Evolutionary conservation across 2,113 vertebrate genomes (phyloP).

Genomic region (Cathartes aura): DNA sequence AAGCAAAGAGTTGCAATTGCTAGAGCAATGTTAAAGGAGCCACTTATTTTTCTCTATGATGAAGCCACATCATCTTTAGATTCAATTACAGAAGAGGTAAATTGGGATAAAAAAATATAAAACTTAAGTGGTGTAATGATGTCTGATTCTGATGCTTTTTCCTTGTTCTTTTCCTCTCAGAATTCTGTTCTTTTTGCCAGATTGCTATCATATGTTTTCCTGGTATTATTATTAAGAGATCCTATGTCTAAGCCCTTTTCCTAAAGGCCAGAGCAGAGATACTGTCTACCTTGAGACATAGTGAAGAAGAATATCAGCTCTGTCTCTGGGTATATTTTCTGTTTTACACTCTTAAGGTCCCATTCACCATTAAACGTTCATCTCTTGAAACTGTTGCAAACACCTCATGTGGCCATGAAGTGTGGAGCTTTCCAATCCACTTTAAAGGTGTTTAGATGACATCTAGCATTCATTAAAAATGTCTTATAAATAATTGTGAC

Average conservation of each 20-base stretch:
- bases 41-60: slow-evolving; percentile 91
- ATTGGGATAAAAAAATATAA: neutral
- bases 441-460: neutral
- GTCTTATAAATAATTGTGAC: neutral
- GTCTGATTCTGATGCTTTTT: neutral
- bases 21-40: slow-evolving; percentile 93
- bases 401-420: neutral
- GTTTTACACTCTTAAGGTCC: neutral
- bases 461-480: neutral
- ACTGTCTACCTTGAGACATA: neutral
- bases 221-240: neutral
- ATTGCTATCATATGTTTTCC: neutral
- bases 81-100: slow-evolving; percentile 98
- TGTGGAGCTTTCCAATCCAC: neutral
- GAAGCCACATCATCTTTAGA: slow-evolving; percentile 98
- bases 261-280: neutral
- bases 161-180: neutral
- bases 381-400: neutral
- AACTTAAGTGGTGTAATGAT: neutral
- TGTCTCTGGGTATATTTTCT: neutral
- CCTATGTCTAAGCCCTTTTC: neutral
- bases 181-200: neutral
- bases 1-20: slow-evolving; percentile 97
- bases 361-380: neutral
- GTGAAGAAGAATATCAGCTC: neutral